A percentile compares a stretch with the other conserved stretches of the same genome.
These are phyloP conservation scores for Prunella fulvescens DNA, from an alignment of 2,113 vertebrate species.

Conservation along the genomic window DNA sequence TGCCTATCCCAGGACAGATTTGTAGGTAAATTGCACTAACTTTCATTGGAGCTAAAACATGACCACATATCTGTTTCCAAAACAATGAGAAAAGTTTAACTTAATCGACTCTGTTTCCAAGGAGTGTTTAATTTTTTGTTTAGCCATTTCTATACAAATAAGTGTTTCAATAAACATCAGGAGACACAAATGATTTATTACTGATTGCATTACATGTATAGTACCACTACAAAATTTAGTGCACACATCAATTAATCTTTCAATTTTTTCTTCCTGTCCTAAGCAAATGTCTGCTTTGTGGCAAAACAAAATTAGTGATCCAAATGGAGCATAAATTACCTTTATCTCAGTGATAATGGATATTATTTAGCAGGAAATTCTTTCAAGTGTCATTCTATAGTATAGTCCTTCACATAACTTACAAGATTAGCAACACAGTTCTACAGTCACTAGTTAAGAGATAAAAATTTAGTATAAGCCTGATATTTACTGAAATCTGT, in stretches of 20 bases:
- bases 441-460: background rate
- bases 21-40: background rate
- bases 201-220: background rate
- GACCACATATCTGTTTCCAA: background rate
- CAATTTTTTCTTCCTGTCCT: background rate
- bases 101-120: background rate
- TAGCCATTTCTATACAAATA: background rate
- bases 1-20: background rate
- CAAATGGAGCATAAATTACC: background rate
- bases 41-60: background rate
- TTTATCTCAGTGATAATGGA: background rate
- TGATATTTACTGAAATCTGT: background rate
- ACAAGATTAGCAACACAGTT: background rate
- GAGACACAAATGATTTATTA: background rate
- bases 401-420: background rate
- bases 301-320: constrained; percentile 7
- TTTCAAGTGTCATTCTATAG: background rate
- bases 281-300: background rate
- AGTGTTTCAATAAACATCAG: background rate
- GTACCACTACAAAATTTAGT: background rate
- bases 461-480: background rate
- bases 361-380: background rate
- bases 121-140: background rate
- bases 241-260: background rate
- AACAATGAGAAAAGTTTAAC: background rate